phyloP scores from a whole-genome alignment of 2,888 invertebrate species.

The Plebejus melissa region DNA sequence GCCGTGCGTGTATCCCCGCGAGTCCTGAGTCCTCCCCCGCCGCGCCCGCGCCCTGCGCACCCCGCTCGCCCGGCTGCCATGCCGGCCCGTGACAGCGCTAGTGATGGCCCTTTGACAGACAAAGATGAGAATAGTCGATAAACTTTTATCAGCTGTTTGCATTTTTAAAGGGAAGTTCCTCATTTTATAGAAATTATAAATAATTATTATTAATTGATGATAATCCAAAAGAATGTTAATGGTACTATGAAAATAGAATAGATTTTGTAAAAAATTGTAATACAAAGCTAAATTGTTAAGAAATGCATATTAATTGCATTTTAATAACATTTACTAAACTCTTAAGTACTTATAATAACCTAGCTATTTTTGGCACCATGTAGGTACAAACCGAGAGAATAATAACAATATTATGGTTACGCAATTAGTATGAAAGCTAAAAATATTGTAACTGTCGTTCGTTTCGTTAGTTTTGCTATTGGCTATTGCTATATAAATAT shows the following conservation, averaged over 20 bases:
- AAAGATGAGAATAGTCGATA: neutral
- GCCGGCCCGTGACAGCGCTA: conserved; percentile 1
- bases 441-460: neutral
- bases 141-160: neutral
- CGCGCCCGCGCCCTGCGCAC: neutral
- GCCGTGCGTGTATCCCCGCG: neutral
- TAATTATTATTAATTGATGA: neutral
- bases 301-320: neutral
- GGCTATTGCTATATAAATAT: neutral
- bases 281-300: neutral
- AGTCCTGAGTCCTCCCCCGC: conserved; percentile 7
- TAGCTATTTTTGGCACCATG: neutral
- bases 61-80: neutral
- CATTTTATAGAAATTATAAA: too few relatives aligned
- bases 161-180: neutral
- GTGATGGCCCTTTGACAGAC: neutral
- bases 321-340: neutral
- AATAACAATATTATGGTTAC: neutral
- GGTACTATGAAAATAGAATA: too few relatives aligned
- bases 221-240: too few relatives aligned
- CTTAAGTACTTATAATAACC: neutral
- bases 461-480: neutral
- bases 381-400: neutral
- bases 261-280: neutral
- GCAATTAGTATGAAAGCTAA: neutral